These are phyloP conservation scores for Geotrupes spiniger DNA, from an alignment of 2,888 invertebrate species.

Conservation along the genomic window DNA sequence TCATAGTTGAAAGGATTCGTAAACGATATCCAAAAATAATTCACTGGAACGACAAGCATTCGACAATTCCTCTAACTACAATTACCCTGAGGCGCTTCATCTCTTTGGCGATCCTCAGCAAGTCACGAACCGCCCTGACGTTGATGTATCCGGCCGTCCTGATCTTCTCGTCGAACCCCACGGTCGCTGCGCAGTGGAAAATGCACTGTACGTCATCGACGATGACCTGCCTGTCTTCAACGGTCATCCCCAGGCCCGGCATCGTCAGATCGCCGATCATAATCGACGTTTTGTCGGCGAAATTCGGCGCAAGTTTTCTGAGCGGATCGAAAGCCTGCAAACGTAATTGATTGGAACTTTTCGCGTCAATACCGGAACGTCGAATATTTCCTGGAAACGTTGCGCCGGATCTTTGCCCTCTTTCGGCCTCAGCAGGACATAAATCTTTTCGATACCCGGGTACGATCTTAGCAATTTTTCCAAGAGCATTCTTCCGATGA, in stretches of 20 bases:
- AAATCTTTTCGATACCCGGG: conserved; percentile 42
- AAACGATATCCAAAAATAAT: no score
- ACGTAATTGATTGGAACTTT: not conserved
- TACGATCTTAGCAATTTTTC: conserved; percentile 42
- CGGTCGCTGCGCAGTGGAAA: conserved; percentile 75
- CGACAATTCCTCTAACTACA: no score
- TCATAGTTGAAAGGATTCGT: no score
- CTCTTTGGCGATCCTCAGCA: conserved; percentile 62
- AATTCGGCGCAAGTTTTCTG: conserved; percentile 52
- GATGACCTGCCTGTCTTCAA: conserved; percentile 52
- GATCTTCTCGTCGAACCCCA: conserved; percentile 71
- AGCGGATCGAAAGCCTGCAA: conserved; percentile 55
- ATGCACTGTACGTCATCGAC: conserved; percentile 61
- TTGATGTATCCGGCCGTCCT: conserved; percentile 67
- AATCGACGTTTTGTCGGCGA: conserved; percentile 56
- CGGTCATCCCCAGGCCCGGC: conserved; percentile 55
- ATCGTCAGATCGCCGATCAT: conserved; percentile 57
- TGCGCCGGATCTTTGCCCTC: conserved; percentile 38
- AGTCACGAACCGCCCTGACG: conserved; percentile 62
- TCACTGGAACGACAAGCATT: no score
- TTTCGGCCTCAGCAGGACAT: conserved; percentile 39
- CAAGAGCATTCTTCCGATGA: conserved; percentile 35
- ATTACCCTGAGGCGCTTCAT: conserved; percentile 65
- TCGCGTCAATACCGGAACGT: conserved; percentile 36
- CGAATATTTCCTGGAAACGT: conserved; percentile 53